These are phyloP conservation scores for Harpalus rubripes DNA, from an alignment of 2,888 invertebrate genomes.

Conservation along the genomic window DNA sequence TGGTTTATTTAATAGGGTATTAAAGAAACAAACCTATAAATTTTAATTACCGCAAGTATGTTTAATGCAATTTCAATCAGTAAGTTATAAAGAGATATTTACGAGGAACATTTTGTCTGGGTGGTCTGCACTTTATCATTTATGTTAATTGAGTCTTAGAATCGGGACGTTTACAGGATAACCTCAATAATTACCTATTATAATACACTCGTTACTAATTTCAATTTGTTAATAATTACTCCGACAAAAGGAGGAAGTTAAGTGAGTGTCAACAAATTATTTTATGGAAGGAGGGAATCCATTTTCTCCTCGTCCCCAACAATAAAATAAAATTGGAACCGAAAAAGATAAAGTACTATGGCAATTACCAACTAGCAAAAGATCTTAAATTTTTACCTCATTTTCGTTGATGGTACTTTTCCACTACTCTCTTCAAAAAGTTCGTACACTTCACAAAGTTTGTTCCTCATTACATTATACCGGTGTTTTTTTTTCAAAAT, in stretches of 20 bases:
- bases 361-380: too few species aligned
- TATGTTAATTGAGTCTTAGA: constrained; percentile 28
- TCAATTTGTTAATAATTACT: neutral
- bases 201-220: neutral
- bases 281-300: too few species aligned
- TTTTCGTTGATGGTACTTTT: too few species aligned
- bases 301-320: too few species aligned
- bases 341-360: too few species aligned
- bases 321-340: too few species aligned
- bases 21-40: constrained; percentile 58
- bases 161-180: constrained; percentile 10
- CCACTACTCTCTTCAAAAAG: too few species aligned
- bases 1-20: constrained; percentile 46
- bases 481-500: too few species aligned
- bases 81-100: constrained; percentile 59
- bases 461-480: too few species aligned
- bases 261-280: too few species aligned
- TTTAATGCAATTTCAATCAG: constrained; percentile 59
- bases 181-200: neutral
- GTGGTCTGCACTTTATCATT: constrained; percentile 53
- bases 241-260: neutral
- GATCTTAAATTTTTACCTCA: too few species aligned
- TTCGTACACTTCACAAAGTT: too few species aligned
- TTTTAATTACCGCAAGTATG: constrained; percentile 59
- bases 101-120: constrained; percentile 36